Evolutionary conservation across 2,888 invertebrate genomes (phyloP), one percentile per base, ranked within the genome.

Genomic region (Ochropacha duplaris): DNA sequence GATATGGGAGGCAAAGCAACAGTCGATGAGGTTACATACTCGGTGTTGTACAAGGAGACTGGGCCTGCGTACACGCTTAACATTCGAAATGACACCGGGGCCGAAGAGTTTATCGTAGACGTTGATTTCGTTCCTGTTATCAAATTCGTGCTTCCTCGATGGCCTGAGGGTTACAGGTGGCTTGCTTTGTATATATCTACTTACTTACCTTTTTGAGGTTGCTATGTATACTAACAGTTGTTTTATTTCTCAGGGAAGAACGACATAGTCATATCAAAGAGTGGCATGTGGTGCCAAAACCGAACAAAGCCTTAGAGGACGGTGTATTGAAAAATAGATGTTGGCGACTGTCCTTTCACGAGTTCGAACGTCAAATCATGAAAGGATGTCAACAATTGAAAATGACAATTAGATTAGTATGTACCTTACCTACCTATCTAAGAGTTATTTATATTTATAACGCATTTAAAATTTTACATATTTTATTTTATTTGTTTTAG

Each of bases 51-150:
- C 56, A 84, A 69, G 54, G 90, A 92, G 65, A 82, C 88, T 0
- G 94, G 94, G 0, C 95, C 95, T 0, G 94, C 95, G 3, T 93
- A 93, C 68, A 94, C 94, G 0, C 65, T 94, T 4, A 83, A 80
- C 59, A 71, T 94, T 14, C 63, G 76, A 14, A 86, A 84, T 39
- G 71, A 61, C 0, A 65, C 63, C 2, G 71, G 74, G 1, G 73
- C 69, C 2, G 72, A 78, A 5, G 64, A 78, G 22, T 85, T 88
- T 49, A 60, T 63, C 0, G 78, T 95, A 60, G 85, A 89, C 56
- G 87, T 94, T 0, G 94, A 94, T 66, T 69, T 94, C 50, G 94
- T 94, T 49, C 94, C 94, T 0, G 93, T 92, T 22, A 87, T 94
- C 49, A 82, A 85, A 65, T 93, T 94, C 64, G 69, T 74, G 62